Percentiles rank a stretch among this genome's conserved stretches.
phyloP scores from a whole-genome alignment of 2,797 vertebrate genomes.

The Coreius guichenoti region DNA sequence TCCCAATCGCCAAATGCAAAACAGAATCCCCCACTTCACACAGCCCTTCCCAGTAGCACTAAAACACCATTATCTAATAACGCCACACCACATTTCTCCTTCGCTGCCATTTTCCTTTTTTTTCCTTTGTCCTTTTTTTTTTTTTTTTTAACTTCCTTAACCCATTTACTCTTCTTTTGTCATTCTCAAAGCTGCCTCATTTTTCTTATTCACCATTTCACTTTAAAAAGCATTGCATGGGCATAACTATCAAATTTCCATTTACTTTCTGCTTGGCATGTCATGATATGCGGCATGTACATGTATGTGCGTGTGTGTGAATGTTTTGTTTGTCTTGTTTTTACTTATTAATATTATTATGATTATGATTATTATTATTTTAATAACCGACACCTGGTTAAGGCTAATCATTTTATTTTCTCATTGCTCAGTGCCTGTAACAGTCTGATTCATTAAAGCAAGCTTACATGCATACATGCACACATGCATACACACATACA shows the following conservation, averaged over 20 bases:
- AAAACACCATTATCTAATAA: slow-evolving; percentile 36
- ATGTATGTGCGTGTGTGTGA: slow-evolving; percentile 21
- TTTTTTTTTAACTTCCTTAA: slow-evolving; percentile 13
- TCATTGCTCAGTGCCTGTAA: slow-evolving; percentile 15
- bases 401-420: not conserved
- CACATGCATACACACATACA: not conserved
- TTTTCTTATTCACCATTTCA: slow-evolving; percentile 15
- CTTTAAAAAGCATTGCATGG: slow-evolving; percentile 60
- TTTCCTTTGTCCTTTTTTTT: not conserved
- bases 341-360: not conserved
- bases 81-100: slow-evolving; percentile 11
- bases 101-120: slow-evolving; percentile 31
- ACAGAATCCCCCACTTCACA: slow-evolving; percentile 51
- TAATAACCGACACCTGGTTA: not conserved
- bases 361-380: not conserved
- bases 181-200: not conserved
- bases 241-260: slow-evolving; percentile 40
- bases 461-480: not conserved
- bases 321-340: slow-evolving; percentile 44
- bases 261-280: slow-evolving; percentile 68
- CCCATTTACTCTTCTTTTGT: not conserved
- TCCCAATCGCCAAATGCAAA: slow-evolving; percentile 36
- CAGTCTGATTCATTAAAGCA: slow-evolving; percentile 36
- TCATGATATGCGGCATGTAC: slow-evolving; percentile 57
- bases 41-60: slow-evolving; percentile 26